These are phyloP conservation scores for Phanerotoma sp. DNA, from an alignment of 2,888 invertebrate genomes.

Conservation along the genomic window DNA sequence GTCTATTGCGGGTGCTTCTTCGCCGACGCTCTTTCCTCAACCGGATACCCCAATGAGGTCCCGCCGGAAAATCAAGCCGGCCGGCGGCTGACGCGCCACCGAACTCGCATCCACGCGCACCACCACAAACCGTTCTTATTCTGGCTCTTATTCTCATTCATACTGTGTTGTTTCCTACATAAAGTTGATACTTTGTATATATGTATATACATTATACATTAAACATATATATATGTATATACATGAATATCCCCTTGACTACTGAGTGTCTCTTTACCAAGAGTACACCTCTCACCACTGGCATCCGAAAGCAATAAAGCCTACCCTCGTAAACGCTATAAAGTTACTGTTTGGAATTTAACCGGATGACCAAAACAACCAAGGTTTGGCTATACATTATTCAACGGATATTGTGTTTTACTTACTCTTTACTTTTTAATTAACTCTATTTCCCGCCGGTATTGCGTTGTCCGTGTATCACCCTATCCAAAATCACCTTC, in stretches of 20 bases:
- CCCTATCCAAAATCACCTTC: too few relatives aligned
- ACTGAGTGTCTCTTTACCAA: neutral
- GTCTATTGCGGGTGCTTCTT: neutral
- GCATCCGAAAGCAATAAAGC: constrained; percentile 1
- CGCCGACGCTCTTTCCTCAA: neutral
- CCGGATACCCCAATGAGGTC: constrained; percentile 16
- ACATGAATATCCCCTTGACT: neutral
- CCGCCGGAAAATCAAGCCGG: constrained; percentile 30
- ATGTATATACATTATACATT: neutral
- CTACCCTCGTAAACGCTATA: neutral
- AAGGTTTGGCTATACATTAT: neutral
- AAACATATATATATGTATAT: neutral
- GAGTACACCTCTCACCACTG: constrained; percentile 1
- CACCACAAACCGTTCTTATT: neutral
- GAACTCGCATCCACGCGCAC: constrained; percentile 7
- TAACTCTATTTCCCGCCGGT: constrained; percentile 4
- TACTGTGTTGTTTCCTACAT: neutral
- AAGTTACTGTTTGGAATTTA: constrained; percentile 3
- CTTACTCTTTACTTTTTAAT: neutral
- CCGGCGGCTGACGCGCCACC: constrained; percentile 11
- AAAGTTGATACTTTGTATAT: constrained; percentile 5
- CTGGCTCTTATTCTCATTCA: constrained; percentile 2
- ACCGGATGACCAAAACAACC: neutral
- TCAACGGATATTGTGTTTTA: constrained; percentile 6
- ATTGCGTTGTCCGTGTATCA: neutral